A percentile compares a stretch with the other conserved stretches of the same genome.
These are phyloP conservation scores for Anoplius nigerrimus DNA, from an alignment of 2,888 invertebrate genomes.

Conservation along the genomic window DNA sequence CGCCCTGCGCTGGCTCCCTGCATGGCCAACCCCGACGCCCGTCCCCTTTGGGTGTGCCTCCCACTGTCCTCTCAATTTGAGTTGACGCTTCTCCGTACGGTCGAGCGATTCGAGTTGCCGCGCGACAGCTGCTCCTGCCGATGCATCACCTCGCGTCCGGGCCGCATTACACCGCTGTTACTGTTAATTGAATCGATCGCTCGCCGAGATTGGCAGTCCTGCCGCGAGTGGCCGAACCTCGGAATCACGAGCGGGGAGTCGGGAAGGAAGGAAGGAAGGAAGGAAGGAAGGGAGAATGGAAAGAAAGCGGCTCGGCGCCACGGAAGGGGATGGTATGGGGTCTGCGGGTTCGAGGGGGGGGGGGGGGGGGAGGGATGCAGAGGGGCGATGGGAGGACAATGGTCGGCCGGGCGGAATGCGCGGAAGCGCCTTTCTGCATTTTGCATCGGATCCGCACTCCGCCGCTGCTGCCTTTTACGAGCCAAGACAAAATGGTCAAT, in stretches of 20 bases:
- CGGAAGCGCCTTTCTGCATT: constrained; percentile 13
- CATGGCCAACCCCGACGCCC: constrained; percentile 27
- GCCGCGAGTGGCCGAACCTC: constrained; percentile 30
- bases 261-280: constrained; percentile 22
- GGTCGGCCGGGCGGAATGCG: constrained; percentile 17
- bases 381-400: background rate
- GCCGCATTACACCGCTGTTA: constrained; percentile 62
- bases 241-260: constrained; percentile 28
- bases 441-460: constrained; percentile 21
- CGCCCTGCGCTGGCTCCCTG: constrained; percentile 3
- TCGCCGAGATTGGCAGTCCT: constrained; percentile 54
- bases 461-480: background rate
- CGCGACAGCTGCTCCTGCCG: constrained; percentile 64
- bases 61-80: constrained; percentile 59
- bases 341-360: no score
- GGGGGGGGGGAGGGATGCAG: background rate
- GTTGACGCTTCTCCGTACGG: constrained; percentile 58
- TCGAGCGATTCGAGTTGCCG: constrained; percentile 54
- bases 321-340: no score
- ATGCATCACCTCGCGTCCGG: constrained; percentile 58
- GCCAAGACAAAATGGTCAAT: no score
- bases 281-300: background rate
- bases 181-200: constrained; percentile 71
- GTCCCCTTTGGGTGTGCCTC: constrained; percentile 30
- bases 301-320: background rate